These are phyloP conservation scores for Oceanites oceanicus DNA, from an alignment of 2,113 vertebrate species.

Conservation along the genomic window DNA sequence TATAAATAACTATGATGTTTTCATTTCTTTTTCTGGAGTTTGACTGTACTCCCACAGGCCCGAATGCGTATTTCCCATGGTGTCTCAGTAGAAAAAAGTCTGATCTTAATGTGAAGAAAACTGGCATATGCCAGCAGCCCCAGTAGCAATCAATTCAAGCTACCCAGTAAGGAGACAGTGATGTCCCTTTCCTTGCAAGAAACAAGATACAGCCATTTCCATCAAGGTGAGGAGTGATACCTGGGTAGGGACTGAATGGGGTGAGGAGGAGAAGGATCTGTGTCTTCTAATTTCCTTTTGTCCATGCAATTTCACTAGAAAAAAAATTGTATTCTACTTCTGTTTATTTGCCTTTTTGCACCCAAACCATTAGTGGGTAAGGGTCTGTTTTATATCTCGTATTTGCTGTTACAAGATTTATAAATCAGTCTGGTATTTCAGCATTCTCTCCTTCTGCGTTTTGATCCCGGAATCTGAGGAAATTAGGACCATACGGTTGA, in stretches of 20 bases:
- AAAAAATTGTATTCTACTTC: not conserved
- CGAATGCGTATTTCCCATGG: not conserved
- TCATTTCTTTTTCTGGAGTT: slow-evolving; percentile 23
- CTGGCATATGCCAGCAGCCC: not conserved
- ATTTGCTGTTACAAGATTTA: not conserved
- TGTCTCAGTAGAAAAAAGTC: not conserved
- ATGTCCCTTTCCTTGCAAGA: not conserved
- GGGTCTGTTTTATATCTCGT: not conserved
- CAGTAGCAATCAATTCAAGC: not conserved
- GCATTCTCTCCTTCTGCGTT: not conserved
- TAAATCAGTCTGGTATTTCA: not conserved
- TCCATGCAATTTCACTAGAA: not conserved
- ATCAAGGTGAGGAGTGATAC: not conserved
- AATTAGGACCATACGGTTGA: not conserved
- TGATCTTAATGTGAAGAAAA: not conserved
- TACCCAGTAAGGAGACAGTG: not conserved
- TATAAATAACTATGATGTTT: slow-evolving; percentile 1
- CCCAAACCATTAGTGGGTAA: not conserved
- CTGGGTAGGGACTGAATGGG: not conserved
- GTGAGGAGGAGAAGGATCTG: not conserved
- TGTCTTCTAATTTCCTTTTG: not conserved
- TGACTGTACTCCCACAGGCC: not conserved
- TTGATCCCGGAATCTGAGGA: not conserved
- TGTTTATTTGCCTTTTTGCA: not conserved
- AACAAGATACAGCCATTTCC: not conserved